Evolutionary conservation across 2,888 invertebrate species (phyloP), one percentile per base, ranked within the genome.

Genomic region (Drosophila paramelanica): DNA sequence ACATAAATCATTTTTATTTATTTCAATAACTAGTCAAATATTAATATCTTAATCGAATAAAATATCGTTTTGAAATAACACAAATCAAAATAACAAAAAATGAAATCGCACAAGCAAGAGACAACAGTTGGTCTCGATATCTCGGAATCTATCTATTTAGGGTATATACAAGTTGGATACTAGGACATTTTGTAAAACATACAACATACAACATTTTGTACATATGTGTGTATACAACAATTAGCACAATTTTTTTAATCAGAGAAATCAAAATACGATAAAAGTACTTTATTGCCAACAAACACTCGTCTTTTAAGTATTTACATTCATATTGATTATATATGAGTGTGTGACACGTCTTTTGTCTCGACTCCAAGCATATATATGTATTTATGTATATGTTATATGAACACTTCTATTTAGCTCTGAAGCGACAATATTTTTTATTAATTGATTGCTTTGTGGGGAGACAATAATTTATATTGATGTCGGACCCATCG

Each of bases 381-480:
- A n/a, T 27, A 5, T 27, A 23, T 4, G 20, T 23, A 23, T 17
- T 17, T 17, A 1, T 23, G 23, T 23, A 4, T 23, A 23, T 23
- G 4, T 3, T 23, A 11, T 25, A 20, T 38, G 13, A 25, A 11
- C 17, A 17, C 8, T 7, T 27, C 8, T 43, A 42, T 14, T 25
- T 23, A 31, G 10, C 4, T 31, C 2, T 56, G 41, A 20, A 67
- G 56, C 56, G 66, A 25, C 41, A 50, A 8, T 13, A 45, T 23
- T 33, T 25, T 70, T 50, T 20, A 51, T 69, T 47, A 57, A 31
- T 72, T 65, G 20, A 56, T 39, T 66, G 27, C 5, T 45, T 39
- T 47, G 23, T 33, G n/a, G 42, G 17, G 14, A 38, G 33, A 42
- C 20, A 51, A 36, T 27, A 39, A 50, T 33, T 50, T 51, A 42